Evolutionary conservation across 2,797 vertebrate species (phyloP).

Genomic region (Poecilia velifera): DNA sequence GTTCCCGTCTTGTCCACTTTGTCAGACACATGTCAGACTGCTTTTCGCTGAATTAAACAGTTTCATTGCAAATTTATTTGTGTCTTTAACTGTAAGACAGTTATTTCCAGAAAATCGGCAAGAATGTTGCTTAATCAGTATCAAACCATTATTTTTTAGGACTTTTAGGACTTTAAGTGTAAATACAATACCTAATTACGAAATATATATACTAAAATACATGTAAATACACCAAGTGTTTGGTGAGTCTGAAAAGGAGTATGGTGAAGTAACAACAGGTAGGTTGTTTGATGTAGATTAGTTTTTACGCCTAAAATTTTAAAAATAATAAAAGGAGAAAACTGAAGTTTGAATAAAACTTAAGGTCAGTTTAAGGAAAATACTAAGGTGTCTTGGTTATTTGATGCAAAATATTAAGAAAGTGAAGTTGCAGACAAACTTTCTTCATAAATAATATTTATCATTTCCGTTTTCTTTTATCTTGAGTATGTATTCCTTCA

Average conservation of each 20-base stretch:
- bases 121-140: background rate
- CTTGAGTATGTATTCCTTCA: background rate
- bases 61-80: background rate
- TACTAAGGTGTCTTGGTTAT: background rate
- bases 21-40: slow-evolving; percentile 38
- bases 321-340: background rate
- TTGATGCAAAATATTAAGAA: background rate
- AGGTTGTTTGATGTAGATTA: background rate
- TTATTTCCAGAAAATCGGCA: background rate
- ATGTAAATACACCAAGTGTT: no score
- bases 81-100: background rate
- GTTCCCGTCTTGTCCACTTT: slow-evolving; percentile 60
- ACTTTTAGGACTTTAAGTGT: background rate
- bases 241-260: no score
- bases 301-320: background rate
- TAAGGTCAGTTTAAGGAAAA: background rate
- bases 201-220: no score
- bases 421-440: background rate
- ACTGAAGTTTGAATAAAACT: background rate
- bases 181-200: no score
- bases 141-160: background rate
- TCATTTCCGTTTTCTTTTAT: background rate
- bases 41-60: slow-evolving; percentile 32
- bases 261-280: no score
- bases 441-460: background rate